Conservation (phyloP, 1,140 invertebrate species). For the Theocolax elegans region DNA sequence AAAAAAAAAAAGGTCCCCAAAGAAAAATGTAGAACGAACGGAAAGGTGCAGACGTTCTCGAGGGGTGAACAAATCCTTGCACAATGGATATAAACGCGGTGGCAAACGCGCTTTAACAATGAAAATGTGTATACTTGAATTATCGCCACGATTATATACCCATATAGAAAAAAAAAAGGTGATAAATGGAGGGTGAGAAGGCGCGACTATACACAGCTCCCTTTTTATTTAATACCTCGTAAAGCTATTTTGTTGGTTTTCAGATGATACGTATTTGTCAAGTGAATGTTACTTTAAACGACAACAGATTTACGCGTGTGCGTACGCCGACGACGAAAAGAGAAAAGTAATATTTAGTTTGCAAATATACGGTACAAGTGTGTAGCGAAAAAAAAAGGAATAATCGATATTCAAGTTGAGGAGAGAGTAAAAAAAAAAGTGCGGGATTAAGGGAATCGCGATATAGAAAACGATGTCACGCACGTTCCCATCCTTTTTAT, state of each 20-base stretch:
- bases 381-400: background rate
- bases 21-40: background rate
- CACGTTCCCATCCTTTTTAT: background rate
- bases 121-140: conserved; percentile 17
- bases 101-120: conserved; percentile 4
- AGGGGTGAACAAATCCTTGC: conserved; percentile 5
- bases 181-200: no score
- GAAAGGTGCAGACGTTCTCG: background rate
- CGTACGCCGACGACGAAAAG: background rate
- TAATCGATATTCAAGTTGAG: no score
- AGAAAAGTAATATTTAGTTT: no score
- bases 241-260: no score
- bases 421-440: background rate
- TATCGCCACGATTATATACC: conserved; percentile 13
- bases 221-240: no score
- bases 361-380: no score
- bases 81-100: conserved; percentile 19
- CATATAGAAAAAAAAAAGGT: conserved; percentile 5
- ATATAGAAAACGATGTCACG: conserved; percentile 17
- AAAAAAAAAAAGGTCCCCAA: background rate
- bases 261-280: no score
- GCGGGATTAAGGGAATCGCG: conserved; percentile 11
- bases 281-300: no score
- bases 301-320: no score
- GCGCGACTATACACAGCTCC: no score